Base-by-base conservation (phyloP, 2,888 invertebrate genomes). In the Helicoverpa assulta region DNA sequence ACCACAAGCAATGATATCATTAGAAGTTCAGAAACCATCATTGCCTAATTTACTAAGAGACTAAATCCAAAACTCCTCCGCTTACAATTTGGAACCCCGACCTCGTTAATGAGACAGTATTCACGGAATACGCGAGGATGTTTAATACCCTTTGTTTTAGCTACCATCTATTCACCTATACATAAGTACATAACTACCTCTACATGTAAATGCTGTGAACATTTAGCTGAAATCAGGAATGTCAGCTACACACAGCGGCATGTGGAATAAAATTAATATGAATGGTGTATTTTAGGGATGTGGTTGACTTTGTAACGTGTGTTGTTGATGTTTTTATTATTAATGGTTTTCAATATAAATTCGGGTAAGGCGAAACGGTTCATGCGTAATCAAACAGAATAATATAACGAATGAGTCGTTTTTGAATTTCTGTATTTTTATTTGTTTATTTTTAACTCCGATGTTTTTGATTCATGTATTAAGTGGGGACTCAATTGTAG, bases 101-200 rank as follows among this genome's bases (percentile, higher is more conserved):
- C 54, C 52, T 43, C 40, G 60, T 64, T 70, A 75, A 73, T 64
- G 68, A 82, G 72, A 47, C 67, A 55, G 55, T 61, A 57, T 77
- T 61, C 50, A 26, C 52, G 63, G 64, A 55, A 61, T 76, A 62
- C 59, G 52, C 40, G 53, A 58, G 65, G 56, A 63, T 72, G 53
- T 61, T 67, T 73, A 68, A 76, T 70, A 68, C 37, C 70, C 67
- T 70, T 70, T 67, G 58, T 72, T 67, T 61, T 54, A 54, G 37
- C 56, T 47, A 6, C 21, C 43, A 57, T 53, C 33, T 50, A 14
- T 29, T 50, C 52, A 43, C 53, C 18, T 29, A 56, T 50, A 50
- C 51, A 76, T 16, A 33, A 33, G 51, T 54, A 51, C 54, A 26
- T 26, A 26, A 26, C 18, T 19, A 57, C 37, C 5, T 26, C 12